phyloP scores from a whole-genome alignment of 2,888 invertebrate genomes.

The Tachina lurida region DNA sequence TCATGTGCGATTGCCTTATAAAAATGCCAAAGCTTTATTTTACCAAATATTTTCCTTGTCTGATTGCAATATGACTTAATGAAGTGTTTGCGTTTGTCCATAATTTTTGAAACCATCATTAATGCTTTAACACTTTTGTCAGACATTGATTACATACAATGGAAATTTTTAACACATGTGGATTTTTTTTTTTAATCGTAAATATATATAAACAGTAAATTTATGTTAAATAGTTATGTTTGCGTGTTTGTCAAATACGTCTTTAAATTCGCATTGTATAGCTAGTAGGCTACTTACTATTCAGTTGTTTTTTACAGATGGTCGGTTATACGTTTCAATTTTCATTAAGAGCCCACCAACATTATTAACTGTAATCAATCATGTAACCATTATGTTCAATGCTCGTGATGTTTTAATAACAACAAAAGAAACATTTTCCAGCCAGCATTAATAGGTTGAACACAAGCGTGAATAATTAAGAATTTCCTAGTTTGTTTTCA shows the following conservation, averaged over 20 bases:
- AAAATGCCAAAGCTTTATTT: not conserved
- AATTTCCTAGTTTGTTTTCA: slow-evolving; percentile 26
- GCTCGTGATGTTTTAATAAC: slow-evolving; percentile 38
- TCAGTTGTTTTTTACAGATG: slow-evolving; percentile 16
- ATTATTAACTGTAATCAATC: slow-evolving; percentile 62
- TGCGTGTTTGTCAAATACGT: slow-evolving; percentile 55
- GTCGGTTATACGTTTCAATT: slow-evolving; percentile 3
- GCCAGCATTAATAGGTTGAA: not conserved
- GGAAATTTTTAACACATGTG: not conserved
- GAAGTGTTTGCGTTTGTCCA: not conserved
- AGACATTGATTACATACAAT: slow-evolving; percentile 51
- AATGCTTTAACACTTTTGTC: slow-evolving; percentile 50
- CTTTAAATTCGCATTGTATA: not conserved
- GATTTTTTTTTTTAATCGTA: not conserved
- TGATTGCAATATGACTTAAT: slow-evolving; percentile 4
- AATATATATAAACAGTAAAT: not conserved
- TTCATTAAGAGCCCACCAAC: slow-evolving; percentile 12
- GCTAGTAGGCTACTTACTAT: too few relatives aligned
- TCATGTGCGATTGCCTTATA: too few relatives aligned
- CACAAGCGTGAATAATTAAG: not conserved
- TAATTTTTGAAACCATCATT: slow-evolving; percentile 11
- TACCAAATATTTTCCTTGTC: not conserved
- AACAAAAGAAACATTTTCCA: slow-evolving; percentile 18
- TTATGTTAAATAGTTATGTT: slow-evolving; percentile 30
- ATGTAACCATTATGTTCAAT: slow-evolving; percentile 51